Conservation (phyloP, 2,888 invertebrate genomes). For the Hemistola chrysoprasaria region DNA sequence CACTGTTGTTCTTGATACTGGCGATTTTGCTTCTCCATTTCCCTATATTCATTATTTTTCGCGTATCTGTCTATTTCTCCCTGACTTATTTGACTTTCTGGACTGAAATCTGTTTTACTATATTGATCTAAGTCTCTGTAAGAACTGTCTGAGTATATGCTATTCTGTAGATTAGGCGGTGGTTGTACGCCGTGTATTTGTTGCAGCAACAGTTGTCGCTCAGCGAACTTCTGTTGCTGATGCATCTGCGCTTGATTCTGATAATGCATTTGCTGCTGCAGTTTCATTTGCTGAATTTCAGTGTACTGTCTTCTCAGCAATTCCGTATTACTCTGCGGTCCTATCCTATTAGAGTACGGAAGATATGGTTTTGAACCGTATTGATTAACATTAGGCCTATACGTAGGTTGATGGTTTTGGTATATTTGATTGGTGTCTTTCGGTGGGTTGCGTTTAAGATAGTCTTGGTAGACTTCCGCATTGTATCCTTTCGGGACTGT, state of each 20-base stretch:
- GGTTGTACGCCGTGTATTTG: conserved; percentile 82
- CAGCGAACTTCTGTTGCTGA: conserved; percentile 84
- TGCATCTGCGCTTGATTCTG: conserved; percentile 84
- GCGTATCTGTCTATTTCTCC: conserved; percentile 65
- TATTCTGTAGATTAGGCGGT: conserved; percentile 74
- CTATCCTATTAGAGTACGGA: conserved; percentile 76
- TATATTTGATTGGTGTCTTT: conserved; percentile 81
- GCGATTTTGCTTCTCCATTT: conserved; percentile 63
- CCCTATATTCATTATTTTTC: conserved; percentile 66
- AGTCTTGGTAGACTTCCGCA: conserved; percentile 81
- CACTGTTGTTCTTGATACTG: conserved; percentile 67
- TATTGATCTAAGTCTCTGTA: conserved; percentile 74
- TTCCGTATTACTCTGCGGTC: conserved; percentile 82
- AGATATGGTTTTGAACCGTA: conserved; percentile 76
- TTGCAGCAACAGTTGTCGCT: conserved; percentile 83
- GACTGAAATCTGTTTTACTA: conserved; percentile 65
- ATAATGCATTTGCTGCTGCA: conserved; percentile 84
- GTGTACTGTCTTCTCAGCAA: conserved; percentile 83
- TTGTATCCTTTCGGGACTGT: conserved; percentile 80
- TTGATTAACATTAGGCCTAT: conserved; percentile 72
- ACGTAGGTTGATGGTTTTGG: conserved; percentile 78
- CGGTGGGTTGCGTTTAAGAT: conserved; percentile 81
- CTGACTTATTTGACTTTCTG: conserved; percentile 52
- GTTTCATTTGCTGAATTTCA: conserved; percentile 84
- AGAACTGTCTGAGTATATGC: conserved; percentile 73